A percentile compares a stretch with the other conserved stretches of the same genome.
Conservation (phyloP, 2,797 vertebrate species). For the Myiotriccus ornatus region DNA sequence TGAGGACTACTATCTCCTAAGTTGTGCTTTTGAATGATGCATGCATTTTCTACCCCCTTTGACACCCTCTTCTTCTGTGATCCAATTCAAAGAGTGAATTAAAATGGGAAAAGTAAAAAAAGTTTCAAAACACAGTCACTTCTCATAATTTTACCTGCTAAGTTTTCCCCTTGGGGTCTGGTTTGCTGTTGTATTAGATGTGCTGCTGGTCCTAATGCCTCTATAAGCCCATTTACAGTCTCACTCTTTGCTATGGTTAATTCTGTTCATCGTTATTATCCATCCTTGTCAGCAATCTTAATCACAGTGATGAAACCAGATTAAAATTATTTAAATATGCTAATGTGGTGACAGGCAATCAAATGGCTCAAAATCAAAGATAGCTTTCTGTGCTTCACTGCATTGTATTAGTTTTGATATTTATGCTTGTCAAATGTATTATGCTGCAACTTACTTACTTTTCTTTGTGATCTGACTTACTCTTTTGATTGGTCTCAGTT, state of each 20-base stretch:
- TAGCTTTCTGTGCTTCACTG: background rate
- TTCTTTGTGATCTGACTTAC: too few species aligned
- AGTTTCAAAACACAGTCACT: background rate
- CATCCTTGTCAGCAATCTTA: conserved; percentile 58
- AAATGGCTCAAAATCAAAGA: conserved; percentile 45
- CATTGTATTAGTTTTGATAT: conserved; percentile 26
- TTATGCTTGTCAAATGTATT: conserved; percentile 11
- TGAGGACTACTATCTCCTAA: background rate
- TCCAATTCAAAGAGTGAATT: background rate
- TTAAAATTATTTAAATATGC: conserved; percentile 68
- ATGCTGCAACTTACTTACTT: background rate
- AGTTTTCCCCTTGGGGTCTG: background rate
- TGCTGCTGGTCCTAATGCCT: background rate
- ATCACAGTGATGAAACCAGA: conserved; percentile 61
- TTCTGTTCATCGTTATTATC: conserved; percentile 20
- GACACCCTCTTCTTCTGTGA: background rate
- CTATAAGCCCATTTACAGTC: background rate
- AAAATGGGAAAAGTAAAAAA: background rate
- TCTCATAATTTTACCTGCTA: background rate
- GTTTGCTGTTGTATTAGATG: background rate
- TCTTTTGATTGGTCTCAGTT: too few species aligned
- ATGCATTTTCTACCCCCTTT: background rate
- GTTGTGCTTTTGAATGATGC: background rate
- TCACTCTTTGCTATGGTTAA: background rate
- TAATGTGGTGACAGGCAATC: conserved; percentile 42